Evolutionary conservation across 2,888 invertebrate species (phyloP), one percentile per base, ranked within the genome.

Genomic region (Dione juno): DNA sequence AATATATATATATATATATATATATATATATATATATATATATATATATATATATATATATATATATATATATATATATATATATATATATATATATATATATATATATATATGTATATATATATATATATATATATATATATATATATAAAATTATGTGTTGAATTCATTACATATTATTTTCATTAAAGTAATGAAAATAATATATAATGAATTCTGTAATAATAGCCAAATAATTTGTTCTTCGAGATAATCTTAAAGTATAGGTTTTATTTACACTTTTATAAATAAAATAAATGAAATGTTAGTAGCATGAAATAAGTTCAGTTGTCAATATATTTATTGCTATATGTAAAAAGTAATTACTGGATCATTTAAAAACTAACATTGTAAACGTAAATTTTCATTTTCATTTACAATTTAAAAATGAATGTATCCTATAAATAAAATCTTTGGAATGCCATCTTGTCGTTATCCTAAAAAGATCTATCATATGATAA

Each of bases 311-410:
- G 74, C 76, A 45, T 75, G 74, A 76, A 74, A 66, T 59, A 67
- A 64, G 73, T 71, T 75, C 72, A 74, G 61, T 77, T 76, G 76
- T 75, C 76, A 76, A 21, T 28, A 63, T 35, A 57, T 50, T 28
- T 66, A 35, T 40, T 14, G 21, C 3, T 5, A 57, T 14, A 21
- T 14, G 14, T 48, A 7, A 21, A 52, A 52, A 21, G 37, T n/a
- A 59, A 21, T 28, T 45, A 45, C n/a, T 61, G 61, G 45, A 57
- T 37, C 1, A 57, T 40, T 57, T 57, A 57, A 57, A 57, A 37
- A 50, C 19, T 16, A 16, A 54, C n/a, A 5, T 28, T 28, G 28
- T 28, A 28, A 28, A 28, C 5, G 28, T 28, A 28, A 28, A 28
- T 28, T 37, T 35, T 16, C 35, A 37, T 57, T 40, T 10, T 37